Base-by-base conservation (phyloP, 1,140 invertebrate genomes). In the Diorhabda elongata region DNA sequence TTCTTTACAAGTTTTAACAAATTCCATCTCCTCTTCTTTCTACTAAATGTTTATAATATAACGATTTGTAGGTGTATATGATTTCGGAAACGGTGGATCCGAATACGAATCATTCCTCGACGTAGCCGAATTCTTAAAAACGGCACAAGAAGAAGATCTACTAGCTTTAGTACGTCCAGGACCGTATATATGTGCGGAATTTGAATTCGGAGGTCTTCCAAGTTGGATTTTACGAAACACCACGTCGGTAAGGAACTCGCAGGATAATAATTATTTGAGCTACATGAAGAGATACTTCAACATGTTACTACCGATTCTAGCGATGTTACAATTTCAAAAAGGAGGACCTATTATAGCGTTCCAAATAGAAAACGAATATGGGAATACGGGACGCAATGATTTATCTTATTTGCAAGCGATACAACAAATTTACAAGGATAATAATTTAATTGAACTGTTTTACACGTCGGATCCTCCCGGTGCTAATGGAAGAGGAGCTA, bases 151-250 rank as follows among this genome's bases (percentile, higher is more conserved):
- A 75, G 89, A 93, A 79, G 92, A 88, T 70, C 81, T 98, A 42
- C 80, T 91, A 42, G 93, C 97, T 0, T 87, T 98, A 41, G 80
- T 98, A 0, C 83, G 96, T 67, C 89, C 93, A 3, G 97, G 97
- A 0, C 97, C 97, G 0, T 98, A 95, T 74, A 97, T 98, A 69
- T 97, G 95, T 82, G 94, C 93, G 44, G 91, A 92, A 83, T 87
- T 89, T 79, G 90, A 92, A 69, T 84, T 84, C 69, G 82, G 83
- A 60, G 80, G 81, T 64, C 69, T 71, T 3, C 69, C 69, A 9
- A 71, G 69, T 56, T 71, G 69, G 69, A 59, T 71, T 61, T 47
- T 71, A 4, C 9, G 64, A 6, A 52, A 70, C 44, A 70, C 47
- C 68, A 82, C 58, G 74, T 79, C 42, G 74, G 83, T 76, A 86